Percentiles rank a stretch among this genome's conserved stretches.
Evolutionary conservation across 2,888 invertebrate species (phyloP).

Genomic region (Conistra vaccinii): DNA sequence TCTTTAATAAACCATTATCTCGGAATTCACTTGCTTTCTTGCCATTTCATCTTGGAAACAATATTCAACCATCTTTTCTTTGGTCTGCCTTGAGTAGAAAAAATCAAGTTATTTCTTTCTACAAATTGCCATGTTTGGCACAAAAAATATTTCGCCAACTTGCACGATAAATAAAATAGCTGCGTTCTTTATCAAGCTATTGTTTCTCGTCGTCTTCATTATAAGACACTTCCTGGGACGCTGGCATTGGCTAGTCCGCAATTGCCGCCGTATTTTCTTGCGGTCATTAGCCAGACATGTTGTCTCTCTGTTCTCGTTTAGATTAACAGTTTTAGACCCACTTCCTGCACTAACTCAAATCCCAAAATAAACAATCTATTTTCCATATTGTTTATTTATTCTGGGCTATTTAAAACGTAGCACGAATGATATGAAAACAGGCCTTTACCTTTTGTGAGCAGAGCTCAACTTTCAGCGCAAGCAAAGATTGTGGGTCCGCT

Average conservation of each 20-base stretch:
- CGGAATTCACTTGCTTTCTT: neutral
- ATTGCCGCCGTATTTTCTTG: conserved; percentile 46
- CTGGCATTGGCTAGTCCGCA: conserved; percentile 40
- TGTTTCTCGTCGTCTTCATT: conserved; percentile 56
- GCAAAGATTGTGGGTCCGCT: neutral
- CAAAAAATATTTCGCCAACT: conserved; percentile 13
- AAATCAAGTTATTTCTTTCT: neutral
- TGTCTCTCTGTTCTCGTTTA: conserved; percentile 38
- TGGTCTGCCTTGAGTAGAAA: too few relatives aligned
- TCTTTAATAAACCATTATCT: neutral
- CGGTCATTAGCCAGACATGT: conserved; percentile 51
- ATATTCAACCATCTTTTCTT: conserved; percentile 1
- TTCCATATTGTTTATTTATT: conserved; percentile 33
- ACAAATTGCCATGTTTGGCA: neutral
- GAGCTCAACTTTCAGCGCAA: conserved; percentile 1
- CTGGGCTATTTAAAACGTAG: conserved; percentile 11
- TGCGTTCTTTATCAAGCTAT: conserved; percentile 42
- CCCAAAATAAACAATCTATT: conserved; percentile 14
- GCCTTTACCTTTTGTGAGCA: neutral
- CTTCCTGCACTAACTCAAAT: conserved; percentile 38
- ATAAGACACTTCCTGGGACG: conserved; percentile 41
- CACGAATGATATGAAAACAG: conserved; percentile 12
- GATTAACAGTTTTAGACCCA: conserved; percentile 39
- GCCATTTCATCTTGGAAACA: neutral
- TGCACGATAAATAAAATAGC: conserved; percentile 29